These are phyloP conservation scores for Aporophyla lueneburgensis DNA, from an alignment of 2,888 invertebrate species.

Conservation along the genomic window DNA sequence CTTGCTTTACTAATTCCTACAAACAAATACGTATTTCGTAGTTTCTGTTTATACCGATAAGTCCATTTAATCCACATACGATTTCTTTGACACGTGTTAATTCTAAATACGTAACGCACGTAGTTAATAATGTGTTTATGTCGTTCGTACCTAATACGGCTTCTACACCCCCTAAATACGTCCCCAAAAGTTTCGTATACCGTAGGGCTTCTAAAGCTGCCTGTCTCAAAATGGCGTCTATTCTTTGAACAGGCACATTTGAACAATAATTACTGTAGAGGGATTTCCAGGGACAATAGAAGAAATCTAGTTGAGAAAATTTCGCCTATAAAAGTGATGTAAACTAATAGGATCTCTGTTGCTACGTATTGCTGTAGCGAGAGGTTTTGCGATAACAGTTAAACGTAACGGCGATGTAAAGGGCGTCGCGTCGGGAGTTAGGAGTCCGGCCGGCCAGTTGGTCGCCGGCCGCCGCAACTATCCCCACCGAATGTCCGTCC, in stretches of 20 bases:
- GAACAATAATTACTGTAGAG: constrained; percentile 43
- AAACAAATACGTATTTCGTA: constrained; percentile 10
- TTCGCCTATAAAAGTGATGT: constrained; percentile 63
- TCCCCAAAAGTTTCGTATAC: constrained; percentile 78
- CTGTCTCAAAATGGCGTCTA: constrained; percentile 84
- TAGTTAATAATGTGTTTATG: constrained; percentile 74
- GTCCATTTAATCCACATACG: constrained; percentile 60
- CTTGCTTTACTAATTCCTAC: constrained; percentile 7
- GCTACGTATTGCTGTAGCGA: constrained; percentile 62
- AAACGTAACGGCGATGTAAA: constrained; percentile 63
- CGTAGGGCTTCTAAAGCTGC: constrained; percentile 81
- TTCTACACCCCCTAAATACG: constrained; percentile 82
- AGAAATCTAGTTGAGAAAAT: constrained; percentile 59
- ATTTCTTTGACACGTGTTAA: constrained; percentile 73
- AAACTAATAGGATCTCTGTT: constrained; percentile 63
- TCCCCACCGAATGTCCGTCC: constrained; percentile 67
- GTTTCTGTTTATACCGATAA: constrained; percentile 38
- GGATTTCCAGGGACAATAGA: constrained; percentile 28
- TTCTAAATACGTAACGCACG: constrained; percentile 71
- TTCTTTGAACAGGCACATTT: constrained; percentile 73
- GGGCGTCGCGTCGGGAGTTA: constrained; percentile 44
- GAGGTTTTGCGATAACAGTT: constrained; percentile 72
- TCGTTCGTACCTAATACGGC: constrained; percentile 77
- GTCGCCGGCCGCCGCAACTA: constrained; percentile 69
- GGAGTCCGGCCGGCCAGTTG: constrained; percentile 44